Evolutionary conservation across 2,113 vertebrate species (phyloP).

Genomic region (Nicator chloris): DNA sequence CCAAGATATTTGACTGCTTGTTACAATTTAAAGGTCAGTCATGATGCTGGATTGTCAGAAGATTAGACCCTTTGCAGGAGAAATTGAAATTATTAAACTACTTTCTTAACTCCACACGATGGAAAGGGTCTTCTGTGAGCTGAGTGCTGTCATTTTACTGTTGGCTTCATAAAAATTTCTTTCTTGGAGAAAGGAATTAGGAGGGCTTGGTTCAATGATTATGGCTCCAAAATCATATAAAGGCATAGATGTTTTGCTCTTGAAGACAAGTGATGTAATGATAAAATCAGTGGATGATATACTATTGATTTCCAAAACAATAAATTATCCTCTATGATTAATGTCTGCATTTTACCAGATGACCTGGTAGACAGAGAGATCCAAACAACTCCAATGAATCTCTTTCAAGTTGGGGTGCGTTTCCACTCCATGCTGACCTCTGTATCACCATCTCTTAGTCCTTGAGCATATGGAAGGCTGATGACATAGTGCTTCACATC

Average conservation of each 20-base stretch:
- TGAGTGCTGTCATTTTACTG: neutral
- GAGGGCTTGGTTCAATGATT: neutral
- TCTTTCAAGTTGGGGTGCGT: neutral
- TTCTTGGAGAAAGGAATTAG: neutral
- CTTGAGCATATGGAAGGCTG: neutral
- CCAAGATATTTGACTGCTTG: neutral
- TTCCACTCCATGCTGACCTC: neutral
- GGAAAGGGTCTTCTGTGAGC: neutral
- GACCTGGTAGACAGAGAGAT: neutral
- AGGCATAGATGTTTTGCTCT: neutral
- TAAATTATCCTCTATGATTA: neutral
- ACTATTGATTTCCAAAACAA: neutral
- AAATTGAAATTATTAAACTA: neutral
- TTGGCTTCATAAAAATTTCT: neutral
- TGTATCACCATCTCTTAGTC: neutral
- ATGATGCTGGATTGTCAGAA: neutral
- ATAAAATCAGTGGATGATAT: neutral
- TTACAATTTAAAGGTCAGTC: neutral
- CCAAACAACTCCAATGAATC: neutral
- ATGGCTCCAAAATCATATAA: neutral
- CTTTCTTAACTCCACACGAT: neutral
- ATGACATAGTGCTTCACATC: neutral
- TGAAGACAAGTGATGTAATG: neutral
- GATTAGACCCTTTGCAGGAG: neutral
- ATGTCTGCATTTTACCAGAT: neutral